Conservation (phyloP, 2,888 invertebrate genomes). For the Oscheius sp. region DNA sequence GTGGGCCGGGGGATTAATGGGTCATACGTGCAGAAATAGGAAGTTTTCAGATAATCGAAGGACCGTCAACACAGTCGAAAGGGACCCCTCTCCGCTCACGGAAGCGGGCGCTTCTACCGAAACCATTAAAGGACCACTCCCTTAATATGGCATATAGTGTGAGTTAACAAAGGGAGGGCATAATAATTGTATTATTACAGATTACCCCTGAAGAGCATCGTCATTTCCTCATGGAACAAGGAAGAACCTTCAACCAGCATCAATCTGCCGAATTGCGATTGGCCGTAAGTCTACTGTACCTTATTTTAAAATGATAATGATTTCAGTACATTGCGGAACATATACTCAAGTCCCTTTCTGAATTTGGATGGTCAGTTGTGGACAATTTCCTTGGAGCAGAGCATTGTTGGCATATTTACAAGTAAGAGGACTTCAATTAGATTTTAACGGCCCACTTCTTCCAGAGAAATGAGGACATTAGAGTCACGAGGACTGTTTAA, state of each 20-base stretch:
- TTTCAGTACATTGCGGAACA: slow-evolving; percentile 67
- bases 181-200: neutral
- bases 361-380: slow-evolving; percentile 71
- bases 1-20: too few species aligned
- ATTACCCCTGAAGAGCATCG: slow-evolving; percentile 34
- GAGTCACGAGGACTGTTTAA: slow-evolving; percentile 64
- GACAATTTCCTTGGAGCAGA: slow-evolving; percentile 70
- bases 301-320: slow-evolving; percentile 20
- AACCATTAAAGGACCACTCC: slow-evolving; percentile 26
- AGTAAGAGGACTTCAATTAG: neutral
- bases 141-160: slow-evolving; percentile 32
- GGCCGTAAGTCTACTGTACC: neutral
- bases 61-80: slow-evolving; percentile 2
- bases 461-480: slow-evolving; percentile 66
- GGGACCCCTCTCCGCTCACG: slow-evolving; percentile 6
- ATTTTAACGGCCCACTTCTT: slow-evolving; percentile 31
- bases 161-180: neutral
- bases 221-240: slow-evolving; percentile 22
- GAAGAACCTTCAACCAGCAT: slow-evolving; percentile 25
- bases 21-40: too few species aligned
- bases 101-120: slow-evolving; percentile 13
- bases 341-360: slow-evolving; percentile 65
- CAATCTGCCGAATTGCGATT: slow-evolving; percentile 33
- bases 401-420: slow-evolving; percentile 61
- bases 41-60: slow-evolving; percentile 33